Conservation (phyloP, 2,888 invertebrate genomes). For the Sinodicranocentrus sp. region DNA sequence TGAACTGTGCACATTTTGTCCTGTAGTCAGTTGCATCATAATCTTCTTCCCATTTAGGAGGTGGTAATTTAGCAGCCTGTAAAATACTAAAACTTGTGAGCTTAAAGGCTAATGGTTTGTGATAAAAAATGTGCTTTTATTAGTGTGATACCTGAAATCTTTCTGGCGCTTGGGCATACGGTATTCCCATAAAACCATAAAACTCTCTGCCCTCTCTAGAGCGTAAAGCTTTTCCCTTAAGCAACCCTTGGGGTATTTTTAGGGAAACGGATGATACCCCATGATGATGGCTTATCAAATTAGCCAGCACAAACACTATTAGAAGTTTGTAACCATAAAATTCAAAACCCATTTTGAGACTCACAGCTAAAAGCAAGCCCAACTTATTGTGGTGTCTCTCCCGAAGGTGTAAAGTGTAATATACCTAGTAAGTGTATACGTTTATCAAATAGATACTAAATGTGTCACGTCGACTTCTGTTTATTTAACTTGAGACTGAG, state of each 20-base stretch:
- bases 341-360: too few species aligned
- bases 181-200: conserved; percentile 65
- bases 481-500: too few species aligned
- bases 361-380: too few species aligned
- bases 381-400: too few species aligned
- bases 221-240: conserved; percentile 36
- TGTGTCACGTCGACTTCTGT: too few species aligned
- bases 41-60: conserved; percentile 56
- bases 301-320: too few species aligned
- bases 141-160: conserved; percentile 56
- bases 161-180: conserved; percentile 59
- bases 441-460: too few species aligned
- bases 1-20: conserved; percentile 63
- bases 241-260: conserved; percentile 37
- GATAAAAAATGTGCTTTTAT: not conserved
- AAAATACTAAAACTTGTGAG: not conserved
- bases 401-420: too few species aligned
- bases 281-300: too few species aligned
- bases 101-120: not conserved
- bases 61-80: conserved; percentile 53
- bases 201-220: conserved; percentile 54
- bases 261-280: not conserved
- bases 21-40: conserved; percentile 58
- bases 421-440: too few species aligned
- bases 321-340: too few species aligned